phyloP scores from a whole-genome alignment of 2,888 invertebrate genomes.

The Clistopyga incitator region DNA sequence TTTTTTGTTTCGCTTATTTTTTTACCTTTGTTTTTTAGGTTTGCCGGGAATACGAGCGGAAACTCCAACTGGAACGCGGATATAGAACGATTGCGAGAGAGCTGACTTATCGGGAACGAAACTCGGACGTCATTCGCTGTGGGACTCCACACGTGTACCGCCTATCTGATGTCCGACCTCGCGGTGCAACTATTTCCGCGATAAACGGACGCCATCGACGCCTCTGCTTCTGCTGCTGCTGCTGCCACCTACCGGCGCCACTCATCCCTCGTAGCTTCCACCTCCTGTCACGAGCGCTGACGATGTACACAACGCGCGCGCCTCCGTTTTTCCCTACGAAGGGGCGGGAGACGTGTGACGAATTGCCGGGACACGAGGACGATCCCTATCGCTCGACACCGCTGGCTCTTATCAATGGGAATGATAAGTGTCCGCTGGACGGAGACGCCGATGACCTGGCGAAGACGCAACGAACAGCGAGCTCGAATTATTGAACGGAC shows the following conservation, averaged over 20 bases:
- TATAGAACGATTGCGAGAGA: neutral
- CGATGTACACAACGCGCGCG: conserved; percentile 29
- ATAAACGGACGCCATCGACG: conserved; percentile 18
- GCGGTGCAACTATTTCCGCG: conserved; percentile 10
- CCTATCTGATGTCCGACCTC: conserved; percentile 5
- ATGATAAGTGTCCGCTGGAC: conserved; percentile 2
- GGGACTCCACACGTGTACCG: neutral
- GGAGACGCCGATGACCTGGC: neutral
- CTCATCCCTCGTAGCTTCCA: conserved; percentile 8
- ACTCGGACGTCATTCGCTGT: neutral
- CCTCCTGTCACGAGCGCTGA: conserved; percentile 7
- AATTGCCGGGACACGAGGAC: conserved; percentile 23
- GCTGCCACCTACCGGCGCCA: conserved; percentile 11
- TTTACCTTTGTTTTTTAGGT: neutral
- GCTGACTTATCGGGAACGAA: neutral
- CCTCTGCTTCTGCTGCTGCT: neutral
- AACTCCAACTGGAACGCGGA: neutral
- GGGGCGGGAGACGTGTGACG: conserved; percentile 18
- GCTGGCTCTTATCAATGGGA: conserved; percentile 20
- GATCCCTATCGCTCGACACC: neutral
- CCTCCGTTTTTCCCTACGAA: neutral
- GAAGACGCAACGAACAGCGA: neutral
- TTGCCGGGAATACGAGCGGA: neutral
- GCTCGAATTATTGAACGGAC: neutral
- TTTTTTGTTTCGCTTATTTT: neutral